Evolutionary conservation across 1,140 invertebrate genomes (phyloP).

Genomic region (Cydia pomonella): DNA sequence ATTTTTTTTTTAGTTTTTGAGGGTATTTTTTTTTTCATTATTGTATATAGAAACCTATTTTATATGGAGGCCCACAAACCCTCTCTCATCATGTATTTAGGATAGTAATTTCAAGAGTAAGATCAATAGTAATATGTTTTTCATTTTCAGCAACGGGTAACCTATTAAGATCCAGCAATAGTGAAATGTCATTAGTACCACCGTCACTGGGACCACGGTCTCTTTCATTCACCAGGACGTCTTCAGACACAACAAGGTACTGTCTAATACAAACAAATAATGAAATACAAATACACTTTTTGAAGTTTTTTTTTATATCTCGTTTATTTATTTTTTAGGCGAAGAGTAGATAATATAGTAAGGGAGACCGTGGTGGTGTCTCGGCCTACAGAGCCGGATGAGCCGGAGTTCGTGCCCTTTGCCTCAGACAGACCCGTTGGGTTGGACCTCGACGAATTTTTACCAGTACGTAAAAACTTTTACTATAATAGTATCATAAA

Average conservation of each 20-base stretch:
- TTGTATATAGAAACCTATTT: no score
- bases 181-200: constrained; percentile 72
- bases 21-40: no score
- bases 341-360: constrained; percentile 50
- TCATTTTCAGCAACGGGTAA: constrained; percentile 58
- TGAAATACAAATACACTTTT: no score
- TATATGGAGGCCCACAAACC: no score
- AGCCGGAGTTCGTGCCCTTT: constrained; percentile 86
- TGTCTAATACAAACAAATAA: constrained; percentile 14
- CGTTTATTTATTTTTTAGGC: constrained; percentile 43
- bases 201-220: constrained; percentile 72
- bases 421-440: constrained; percentile 87
- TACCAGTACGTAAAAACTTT: constrained; percentile 84
- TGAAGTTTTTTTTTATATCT: not conserved
- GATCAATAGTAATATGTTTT: not conserved
- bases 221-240: constrained; percentile 72
- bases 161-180: constrained; percentile 67
- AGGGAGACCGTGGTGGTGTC: constrained; percentile 46
- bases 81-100: no score
- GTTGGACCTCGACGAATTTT: constrained; percentile 90
- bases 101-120: not conserved
- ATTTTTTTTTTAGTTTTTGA: no score
- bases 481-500: no score
- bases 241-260: constrained; percentile 61
- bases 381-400: constrained; percentile 48